Conservation (phyloP, 2,797 vertebrate species). For the Semaprochilodus insignis region DNA sequence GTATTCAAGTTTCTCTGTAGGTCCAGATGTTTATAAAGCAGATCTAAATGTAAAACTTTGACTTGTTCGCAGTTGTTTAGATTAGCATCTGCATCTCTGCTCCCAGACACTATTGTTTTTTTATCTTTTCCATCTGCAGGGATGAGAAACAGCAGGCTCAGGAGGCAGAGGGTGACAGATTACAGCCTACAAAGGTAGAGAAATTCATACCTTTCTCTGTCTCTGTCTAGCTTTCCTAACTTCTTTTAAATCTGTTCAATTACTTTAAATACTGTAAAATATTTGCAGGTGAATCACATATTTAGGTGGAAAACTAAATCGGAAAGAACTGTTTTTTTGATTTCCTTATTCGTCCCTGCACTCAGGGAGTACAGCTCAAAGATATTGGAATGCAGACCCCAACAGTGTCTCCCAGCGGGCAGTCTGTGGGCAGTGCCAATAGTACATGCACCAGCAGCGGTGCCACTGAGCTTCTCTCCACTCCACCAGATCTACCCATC, state of each 20-base stretch:
- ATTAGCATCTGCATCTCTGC: slow-evolving; percentile 4
- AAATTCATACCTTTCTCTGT: neutral
- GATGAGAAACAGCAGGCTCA: slow-evolving; percentile 84
- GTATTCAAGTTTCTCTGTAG: neutral
- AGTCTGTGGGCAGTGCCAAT: slow-evolving; percentile 90
- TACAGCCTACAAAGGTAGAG: slow-evolving; percentile 88
- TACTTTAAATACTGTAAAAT: neutral
- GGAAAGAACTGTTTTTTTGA: neutral
- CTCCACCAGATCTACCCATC: slow-evolving; percentile 80
- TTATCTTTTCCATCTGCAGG: slow-evolving; percentile 88
- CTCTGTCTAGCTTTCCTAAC: neutral
- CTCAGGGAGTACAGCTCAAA: slow-evolving; percentile 87
- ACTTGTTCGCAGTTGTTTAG: neutral
- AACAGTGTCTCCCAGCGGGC: slow-evolving; percentile 87
- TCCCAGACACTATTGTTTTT: slow-evolving; percentile 48
- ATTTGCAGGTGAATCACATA: neutral
- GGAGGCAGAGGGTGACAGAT: slow-evolving; percentile 87
- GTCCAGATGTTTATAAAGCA: neutral
- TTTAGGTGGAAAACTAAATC: neutral
- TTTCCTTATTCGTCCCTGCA: slow-evolving; percentile 47
- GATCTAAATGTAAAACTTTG: neutral
- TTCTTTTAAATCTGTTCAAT: neutral
- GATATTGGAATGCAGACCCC: slow-evolving; percentile 85
- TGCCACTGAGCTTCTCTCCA: slow-evolving; percentile 86
- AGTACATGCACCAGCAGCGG: slow-evolving; percentile 82